Evolutionary conservation across 92 coral and sea anemone species (phyloP), one percentile per base, ranked within the genome.

Genomic region (Epizoanthus illoricatus): DNA sequence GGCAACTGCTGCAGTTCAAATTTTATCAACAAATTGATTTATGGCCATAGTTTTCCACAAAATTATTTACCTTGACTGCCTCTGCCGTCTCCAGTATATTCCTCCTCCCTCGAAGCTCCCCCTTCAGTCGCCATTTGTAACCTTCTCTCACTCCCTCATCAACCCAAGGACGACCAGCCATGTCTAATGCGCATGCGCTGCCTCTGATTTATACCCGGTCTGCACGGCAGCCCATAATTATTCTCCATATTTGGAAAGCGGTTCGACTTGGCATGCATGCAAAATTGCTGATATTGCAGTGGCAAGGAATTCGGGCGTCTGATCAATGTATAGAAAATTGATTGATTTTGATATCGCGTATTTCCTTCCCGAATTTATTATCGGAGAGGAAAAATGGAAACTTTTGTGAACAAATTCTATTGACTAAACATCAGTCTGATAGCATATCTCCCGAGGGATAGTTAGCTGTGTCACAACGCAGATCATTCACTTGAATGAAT

Each of bases 31-130:
- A 74, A 61, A 54, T 87, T 78, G 87, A 73, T 69, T 42, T 74
- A 17, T 23, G 72, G 33, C 47, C 87, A 41, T 18, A 52, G 56
- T 40, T 40, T 71, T 42, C 62, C 47, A 19, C 12, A 81, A 71
- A 84, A 82, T 80, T 68, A 74, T 81, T 90, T 92, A 88, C 94
- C 97, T 88, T 89, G 88, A 85, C 89, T 84, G 88, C 90, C 94
- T 83, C 91, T 84, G 69, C 97, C 90, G 81, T 93, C 94, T 66
- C 92, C 97, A 80, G 89, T 85, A 79, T 91, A 93, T 84, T 93
- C 97, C 94, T 94, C 97, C 86, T 90, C 97, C 81, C 85, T 91
- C 81, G 92, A 94, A 91, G 92, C 97, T 84, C 88, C 97, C 71
- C 87, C 92, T 85, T 94, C 94, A 89, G 97, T 94, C 94, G 90